Conservation (phyloP, 2,113 vertebrate genomes). For the Onychostruthus taczanowskii region DNA sequence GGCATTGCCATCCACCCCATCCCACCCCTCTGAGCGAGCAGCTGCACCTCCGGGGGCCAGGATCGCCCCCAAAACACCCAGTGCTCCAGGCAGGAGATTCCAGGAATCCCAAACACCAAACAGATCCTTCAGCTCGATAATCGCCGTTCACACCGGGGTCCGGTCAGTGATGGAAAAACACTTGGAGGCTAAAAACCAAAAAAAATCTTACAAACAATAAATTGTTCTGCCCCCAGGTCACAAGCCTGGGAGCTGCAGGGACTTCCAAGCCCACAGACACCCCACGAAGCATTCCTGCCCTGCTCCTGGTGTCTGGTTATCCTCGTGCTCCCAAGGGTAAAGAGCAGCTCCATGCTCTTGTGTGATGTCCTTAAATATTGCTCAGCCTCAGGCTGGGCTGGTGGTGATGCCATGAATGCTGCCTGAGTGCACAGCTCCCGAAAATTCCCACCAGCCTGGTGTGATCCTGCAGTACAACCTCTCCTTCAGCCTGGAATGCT, state of each 20-base stretch:
- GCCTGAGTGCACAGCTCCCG: not conserved
- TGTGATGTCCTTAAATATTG: rapidly evolving
- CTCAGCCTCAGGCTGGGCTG: not conserved
- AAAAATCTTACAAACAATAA: no score
- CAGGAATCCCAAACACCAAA: not conserved
- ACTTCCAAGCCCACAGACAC: rapidly evolving
- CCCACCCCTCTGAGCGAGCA: not conserved
- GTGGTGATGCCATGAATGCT: no score
- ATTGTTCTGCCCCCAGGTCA: rapidly evolving
- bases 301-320: rapidly evolving
- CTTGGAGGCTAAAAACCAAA: not conserved
- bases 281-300: rapidly evolving
- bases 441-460: not conserved
- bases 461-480: rapidly evolving
- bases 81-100: rapidly evolving
- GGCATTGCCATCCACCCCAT: not conserved
- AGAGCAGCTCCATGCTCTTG: rapidly evolving
- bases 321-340: not conserved
- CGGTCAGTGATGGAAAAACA: rapidly evolving
- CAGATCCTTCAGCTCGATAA: rapidly evolving
- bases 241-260: rapidly evolving
- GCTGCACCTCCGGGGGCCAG: not conserved
- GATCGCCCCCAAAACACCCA: not conserved
- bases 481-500: rapidly evolving
- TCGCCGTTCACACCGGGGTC: rapidly evolving